Base-by-base conservation (phyloP, 2,797 vertebrate species). In the Periophthalmus magnuspinnatus region DNA sequence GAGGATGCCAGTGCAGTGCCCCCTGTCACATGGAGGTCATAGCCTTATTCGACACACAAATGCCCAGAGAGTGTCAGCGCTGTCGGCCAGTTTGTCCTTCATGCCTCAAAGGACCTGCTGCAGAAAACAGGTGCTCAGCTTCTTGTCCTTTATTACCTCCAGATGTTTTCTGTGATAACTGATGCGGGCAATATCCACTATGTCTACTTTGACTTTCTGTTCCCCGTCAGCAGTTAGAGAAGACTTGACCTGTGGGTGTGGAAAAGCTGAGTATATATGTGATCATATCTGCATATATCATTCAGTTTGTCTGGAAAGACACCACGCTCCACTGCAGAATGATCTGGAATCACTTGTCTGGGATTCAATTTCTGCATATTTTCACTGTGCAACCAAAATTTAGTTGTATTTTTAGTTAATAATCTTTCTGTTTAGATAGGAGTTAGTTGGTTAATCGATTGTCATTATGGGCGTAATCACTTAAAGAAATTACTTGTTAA, bases 101-200 rank as follows among this genome's bases (percentile, higher is more conserved):
- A 90, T 85, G 88, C 84, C 86, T 90, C 85, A 89, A 84, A 85
- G 88, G 88, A 84, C 82, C 81, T 85, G 70, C 81, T 83, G 84
- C 84, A 87, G 83, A 88, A 74, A 90, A 88, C 90, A 91, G 88
- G 85, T 90, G 88, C 82, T 70, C 78, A 78, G 80, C 22, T 54
- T 76, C 84, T 80, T 70, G 19, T 82, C 76, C 78, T 79, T 87
- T 84, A 91, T 91, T 84, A 80, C 66, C 19, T 82, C 88, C 90
- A 92, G 89, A 90, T 92, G 90, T 91, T 88, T 80, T 68, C 78
- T 82, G 75, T 75, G 80, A 86, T 79, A 86, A 81, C 75, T 66
- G 72, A 84, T 80, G 69, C 62, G 78, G 64, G 67, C 84, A 82
- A 84, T 77, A 71, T 84, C 80, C 62, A 67, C 71, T 0, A 52